These are phyloP conservation scores for Calameuta pallipes DNA, from an alignment of 2,888 invertebrate species.

Conservation along the genomic window DNA sequence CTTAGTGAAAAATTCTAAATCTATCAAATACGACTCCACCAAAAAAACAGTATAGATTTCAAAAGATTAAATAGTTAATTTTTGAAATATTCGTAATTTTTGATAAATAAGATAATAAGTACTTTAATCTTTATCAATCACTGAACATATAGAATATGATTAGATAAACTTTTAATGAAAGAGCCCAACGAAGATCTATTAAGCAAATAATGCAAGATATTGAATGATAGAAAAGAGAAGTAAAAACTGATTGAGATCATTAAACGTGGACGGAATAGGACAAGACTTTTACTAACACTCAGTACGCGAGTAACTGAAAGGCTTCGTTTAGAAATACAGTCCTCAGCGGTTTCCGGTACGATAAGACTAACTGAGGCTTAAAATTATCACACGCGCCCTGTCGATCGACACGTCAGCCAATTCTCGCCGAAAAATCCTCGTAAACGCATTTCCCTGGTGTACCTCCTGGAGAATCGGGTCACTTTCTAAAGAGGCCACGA, in stretches of 20 bases:
- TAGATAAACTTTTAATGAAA: background rate
- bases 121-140: background rate
- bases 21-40: background rate
- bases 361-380: background rate
- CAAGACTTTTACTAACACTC: background rate
- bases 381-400: background rate
- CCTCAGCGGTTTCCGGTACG: background rate
- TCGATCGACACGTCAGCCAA: background rate
- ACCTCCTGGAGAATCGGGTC: slow-evolving; percentile 19
- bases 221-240: background rate
- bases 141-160: background rate
- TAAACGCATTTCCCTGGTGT: background rate
- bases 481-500: slow-evolving; percentile 19
- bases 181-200: background rate
- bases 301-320: background rate
- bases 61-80: background rate
- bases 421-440: background rate
- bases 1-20: background rate
- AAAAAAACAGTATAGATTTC: background rate
- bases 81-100: background rate
- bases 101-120: background rate
- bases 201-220: background rate
- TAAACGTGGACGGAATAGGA: background rate
- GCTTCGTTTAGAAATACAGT: background rate
- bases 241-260: background rate